These are phyloP conservation scores for Spongilla lacustris DNA, from an alignment of 37 sponge, comb jelly and placozoan species.

Conservation along the genomic window DNA sequence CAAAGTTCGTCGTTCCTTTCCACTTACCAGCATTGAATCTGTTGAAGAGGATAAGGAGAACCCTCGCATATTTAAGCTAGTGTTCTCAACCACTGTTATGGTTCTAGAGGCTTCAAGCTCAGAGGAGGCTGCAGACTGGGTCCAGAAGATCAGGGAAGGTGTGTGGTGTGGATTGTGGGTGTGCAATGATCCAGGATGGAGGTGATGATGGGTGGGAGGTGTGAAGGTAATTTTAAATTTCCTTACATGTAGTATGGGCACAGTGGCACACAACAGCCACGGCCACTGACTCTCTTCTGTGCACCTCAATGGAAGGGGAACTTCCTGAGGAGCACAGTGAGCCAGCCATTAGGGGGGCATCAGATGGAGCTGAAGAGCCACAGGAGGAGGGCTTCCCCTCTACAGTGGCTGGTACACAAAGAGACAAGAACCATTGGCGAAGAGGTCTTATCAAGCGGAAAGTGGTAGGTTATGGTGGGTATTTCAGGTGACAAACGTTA, in stretches of 20 bases:
- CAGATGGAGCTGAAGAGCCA: background rate
- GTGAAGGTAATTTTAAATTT: too few relatives aligned
- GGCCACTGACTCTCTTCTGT: background rate
- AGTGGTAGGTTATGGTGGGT: background rate
- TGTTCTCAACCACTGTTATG: constrained; percentile 37
- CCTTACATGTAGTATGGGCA: background rate
- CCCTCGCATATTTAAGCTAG: constrained; percentile 16
- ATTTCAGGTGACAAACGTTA: background rate
- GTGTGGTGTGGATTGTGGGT: background rate
- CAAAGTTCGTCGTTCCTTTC: constrained; percentile 55
- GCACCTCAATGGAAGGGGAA: background rate
- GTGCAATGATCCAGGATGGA: background rate
- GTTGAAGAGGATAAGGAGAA: constrained; percentile 31
- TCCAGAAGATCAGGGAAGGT: constrained; percentile 44
- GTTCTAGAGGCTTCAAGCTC: constrained; percentile 25
- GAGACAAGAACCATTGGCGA: background rate
- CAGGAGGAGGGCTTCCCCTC: background rate
- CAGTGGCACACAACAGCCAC: background rate
- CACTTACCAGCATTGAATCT: constrained; percentile 55
- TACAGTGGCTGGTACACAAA: too few relatives aligned
- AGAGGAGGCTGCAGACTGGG: constrained; percentile 55
- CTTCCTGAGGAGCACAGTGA: background rate
- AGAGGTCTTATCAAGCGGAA: background rate
- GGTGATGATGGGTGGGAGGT: background rate
- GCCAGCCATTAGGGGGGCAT: background rate